Conservation (phyloP, 2,888 invertebrate species). For the Hydrotaea cyrtoneurina region DNA sequence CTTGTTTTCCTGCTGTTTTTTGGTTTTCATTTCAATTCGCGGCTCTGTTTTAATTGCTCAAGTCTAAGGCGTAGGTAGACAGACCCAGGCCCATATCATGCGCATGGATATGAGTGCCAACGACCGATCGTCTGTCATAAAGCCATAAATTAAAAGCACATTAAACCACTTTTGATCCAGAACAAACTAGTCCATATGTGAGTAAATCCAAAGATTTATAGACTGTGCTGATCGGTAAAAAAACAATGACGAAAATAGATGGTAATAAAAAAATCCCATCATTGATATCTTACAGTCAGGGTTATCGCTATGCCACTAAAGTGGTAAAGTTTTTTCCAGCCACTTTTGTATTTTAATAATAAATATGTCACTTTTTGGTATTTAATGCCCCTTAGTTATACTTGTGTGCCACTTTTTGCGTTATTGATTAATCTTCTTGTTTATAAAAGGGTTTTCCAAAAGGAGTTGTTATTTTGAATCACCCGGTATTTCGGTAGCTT, state of each 20-base stretch:
- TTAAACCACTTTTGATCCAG: background rate
- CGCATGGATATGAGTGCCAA: conserved; percentile 5
- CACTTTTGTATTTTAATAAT: no score
- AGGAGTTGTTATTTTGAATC: no score
- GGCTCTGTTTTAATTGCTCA: conserved; percentile 42
- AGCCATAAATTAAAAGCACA: conserved; percentile 9
- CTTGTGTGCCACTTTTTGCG: no score
- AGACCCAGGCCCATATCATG: conserved; percentile 25
- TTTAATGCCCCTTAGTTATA: no score
- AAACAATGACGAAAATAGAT: background rate
- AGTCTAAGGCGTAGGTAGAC: conserved; percentile 52
- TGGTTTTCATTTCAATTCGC: conserved; percentile 63
- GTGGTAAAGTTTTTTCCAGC: no score
- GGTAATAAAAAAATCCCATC: no score
- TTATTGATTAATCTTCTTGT: no score
- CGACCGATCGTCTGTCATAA: background rate
- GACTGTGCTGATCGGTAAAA: background rate
- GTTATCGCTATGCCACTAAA: no score
- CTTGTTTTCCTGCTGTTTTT: conserved; percentile 75
- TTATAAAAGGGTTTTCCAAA: no score
- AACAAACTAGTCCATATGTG: background rate
- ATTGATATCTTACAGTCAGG: no score
- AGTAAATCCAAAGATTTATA: background rate
- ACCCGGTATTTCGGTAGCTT: no score
- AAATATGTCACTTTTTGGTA: no score